phyloP scores from a whole-genome alignment of 2,888 invertebrate species.

The Incurvaria masculella region DNA sequence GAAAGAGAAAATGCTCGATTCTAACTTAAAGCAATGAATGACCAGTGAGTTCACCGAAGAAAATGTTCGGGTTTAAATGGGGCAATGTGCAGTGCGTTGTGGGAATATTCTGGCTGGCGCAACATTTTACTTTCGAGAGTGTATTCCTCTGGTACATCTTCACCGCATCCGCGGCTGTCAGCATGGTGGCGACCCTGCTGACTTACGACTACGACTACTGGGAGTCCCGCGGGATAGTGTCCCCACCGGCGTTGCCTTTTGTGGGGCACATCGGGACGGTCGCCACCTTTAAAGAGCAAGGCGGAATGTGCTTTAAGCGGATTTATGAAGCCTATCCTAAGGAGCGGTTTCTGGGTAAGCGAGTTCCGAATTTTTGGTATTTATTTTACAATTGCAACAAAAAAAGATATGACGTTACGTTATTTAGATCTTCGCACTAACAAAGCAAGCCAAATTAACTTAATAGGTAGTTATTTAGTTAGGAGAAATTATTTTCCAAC shows the following conservation, averaged over 20 bases:
- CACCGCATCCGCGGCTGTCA: constrained; percentile 21
- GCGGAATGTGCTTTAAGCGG: constrained; percentile 42
- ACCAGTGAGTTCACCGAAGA: no score
- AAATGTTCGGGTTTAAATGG: constrained; percentile 44
- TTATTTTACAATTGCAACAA: no score
- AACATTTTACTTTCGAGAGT: constrained; percentile 32
- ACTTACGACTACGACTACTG: constrained; percentile 49
- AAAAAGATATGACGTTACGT: no score
- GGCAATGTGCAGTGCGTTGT: constrained; percentile 27
- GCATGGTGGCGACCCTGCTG: constrained; percentile 26
- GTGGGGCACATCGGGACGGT: constrained; percentile 43
- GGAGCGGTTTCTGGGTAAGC: constrained; percentile 40
- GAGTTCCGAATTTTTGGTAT: no score
- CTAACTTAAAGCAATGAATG: constrained; percentile 16
- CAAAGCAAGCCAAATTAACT: no score
- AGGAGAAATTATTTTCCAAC: no score
- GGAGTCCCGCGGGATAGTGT: constrained; percentile 34
- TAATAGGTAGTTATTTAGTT: no score
- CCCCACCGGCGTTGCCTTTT: constrained; percentile 39
- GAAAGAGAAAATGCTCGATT: constrained; percentile 19
- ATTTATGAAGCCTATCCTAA: constrained; percentile 39
- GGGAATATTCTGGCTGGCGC: constrained; percentile 27
- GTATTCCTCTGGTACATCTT: constrained; percentile 19
- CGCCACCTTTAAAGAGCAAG: constrained; percentile 41
- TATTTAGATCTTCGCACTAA: no score